Conservation (phyloP, 2,888 invertebrate species). For the Nesidiocoris tenuis region DNA sequence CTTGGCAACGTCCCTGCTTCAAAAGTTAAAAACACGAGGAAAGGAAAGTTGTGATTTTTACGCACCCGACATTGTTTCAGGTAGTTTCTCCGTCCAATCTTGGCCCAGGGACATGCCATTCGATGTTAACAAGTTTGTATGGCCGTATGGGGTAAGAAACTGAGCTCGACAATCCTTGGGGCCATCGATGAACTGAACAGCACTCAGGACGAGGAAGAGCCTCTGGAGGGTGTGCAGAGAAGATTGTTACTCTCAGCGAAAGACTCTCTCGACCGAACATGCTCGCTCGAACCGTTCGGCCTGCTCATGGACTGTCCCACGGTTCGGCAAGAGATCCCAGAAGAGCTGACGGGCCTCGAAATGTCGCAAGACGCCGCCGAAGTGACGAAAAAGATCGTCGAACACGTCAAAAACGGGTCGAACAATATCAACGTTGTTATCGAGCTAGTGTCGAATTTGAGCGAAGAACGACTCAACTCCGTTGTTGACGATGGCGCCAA, state of each 20-base stretch:
- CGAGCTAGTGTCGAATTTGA: conserved; percentile 16
- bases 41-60: too few species aligned
- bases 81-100: not conserved
- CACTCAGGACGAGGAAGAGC: not conserved
- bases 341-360: not conserved
- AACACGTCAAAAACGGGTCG: not conserved
- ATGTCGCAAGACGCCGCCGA: not conserved
- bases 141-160: conserved; percentile 31
- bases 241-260: not conserved
- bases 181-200: conserved; percentile 13
- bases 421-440: conserved; percentile 24
- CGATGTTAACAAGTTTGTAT: conserved; percentile 20
- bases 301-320: conserved; percentile 4
- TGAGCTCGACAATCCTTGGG: conserved; percentile 11
- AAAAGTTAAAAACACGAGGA: too few species aligned
- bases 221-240: conserved; percentile 10
- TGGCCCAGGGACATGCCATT: not conserved
- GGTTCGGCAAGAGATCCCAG: not conserved
- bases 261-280: not conserved
- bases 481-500: not conserved
- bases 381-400: conserved; percentile 9
- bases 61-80: not conserved
- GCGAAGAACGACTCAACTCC: not conserved
- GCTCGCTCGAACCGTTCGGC: not conserved
- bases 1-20: too few species aligned